Evolutionary conservation across 2,113 vertebrate genomes (phyloP).

Genomic region (Microtus pennsylvanicus): DNA sequence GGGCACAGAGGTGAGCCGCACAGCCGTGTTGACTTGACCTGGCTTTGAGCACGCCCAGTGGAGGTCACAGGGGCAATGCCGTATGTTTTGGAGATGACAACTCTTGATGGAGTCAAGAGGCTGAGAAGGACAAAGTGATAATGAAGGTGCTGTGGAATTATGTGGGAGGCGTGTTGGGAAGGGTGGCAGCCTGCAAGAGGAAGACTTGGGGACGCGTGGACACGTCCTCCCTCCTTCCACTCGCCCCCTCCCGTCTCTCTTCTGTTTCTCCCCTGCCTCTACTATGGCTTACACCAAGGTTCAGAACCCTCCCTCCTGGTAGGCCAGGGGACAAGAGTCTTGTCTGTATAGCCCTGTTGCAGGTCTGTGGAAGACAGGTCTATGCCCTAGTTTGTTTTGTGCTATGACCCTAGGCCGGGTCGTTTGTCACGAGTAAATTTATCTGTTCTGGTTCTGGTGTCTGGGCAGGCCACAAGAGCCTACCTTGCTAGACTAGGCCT

Average conservation of each 20-base stretch:
- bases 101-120: background rate
- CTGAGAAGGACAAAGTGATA: no score
- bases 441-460: background rate
- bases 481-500: background rate
- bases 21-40: background rate
- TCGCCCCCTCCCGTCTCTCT: background rate
- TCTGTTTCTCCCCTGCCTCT: background rate
- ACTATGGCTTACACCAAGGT: background rate
- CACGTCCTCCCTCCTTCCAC: background rate
- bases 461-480: background rate
- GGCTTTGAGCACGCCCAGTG: background rate
- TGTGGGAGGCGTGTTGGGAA: background rate
- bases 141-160: background rate
- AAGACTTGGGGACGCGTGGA: background rate
- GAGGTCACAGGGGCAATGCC: background rate
- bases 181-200: background rate
- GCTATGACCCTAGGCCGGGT: no score
- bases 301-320: background rate
- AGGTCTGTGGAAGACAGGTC: background rate
- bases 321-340: background rate
- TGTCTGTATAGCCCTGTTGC: background rate
- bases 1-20: rapidly evolving
- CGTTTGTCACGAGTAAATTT: background rate
- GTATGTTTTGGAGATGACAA: background rate
- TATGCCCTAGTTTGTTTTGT: background rate